Evolutionary conservation across 2,888 invertebrate species (phyloP).

Genomic region (Linyphia triangularis): DNA sequence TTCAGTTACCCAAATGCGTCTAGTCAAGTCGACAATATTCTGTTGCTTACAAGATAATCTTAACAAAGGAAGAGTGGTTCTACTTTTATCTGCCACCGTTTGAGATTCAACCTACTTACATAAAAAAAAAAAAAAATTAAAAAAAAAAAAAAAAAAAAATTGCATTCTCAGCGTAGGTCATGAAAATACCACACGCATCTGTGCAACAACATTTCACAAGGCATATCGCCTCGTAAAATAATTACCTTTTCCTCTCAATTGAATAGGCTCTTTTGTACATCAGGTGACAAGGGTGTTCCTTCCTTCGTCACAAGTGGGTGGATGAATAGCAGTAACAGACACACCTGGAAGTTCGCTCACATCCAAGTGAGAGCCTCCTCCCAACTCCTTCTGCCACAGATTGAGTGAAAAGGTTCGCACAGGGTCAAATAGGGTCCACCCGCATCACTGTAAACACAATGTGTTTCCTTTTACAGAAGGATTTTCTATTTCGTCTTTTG

Average conservation of each 20-base stretch:
- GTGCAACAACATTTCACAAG: background rate
- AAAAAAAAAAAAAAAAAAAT: no score
- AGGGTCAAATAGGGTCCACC: background rate
- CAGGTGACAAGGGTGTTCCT: background rate
- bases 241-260: background rate
- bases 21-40: no score
- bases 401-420: background rate
- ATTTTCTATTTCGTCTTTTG: no score
- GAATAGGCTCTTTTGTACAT: background rate
- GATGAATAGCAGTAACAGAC: slow-evolving; percentile 1
- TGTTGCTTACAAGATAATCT: no score
- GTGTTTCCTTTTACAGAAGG: no score
- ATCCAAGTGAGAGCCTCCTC: slow-evolving; percentile 31
- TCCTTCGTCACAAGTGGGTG: background rate
- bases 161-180: no score
- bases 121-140: no score
- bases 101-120: no score
- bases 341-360: slow-evolving; percentile 1
- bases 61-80: no score
- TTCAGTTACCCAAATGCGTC: no score
- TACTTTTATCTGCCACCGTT: no score
- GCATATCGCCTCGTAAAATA: background rate
- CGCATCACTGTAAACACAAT: background rate
- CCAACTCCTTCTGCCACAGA: background rate
- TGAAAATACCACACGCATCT: no score